Evolutionary conservation across 2,797 vertebrate species (phyloP).

Genomic region (Ptychadena robeensis): DNA sequence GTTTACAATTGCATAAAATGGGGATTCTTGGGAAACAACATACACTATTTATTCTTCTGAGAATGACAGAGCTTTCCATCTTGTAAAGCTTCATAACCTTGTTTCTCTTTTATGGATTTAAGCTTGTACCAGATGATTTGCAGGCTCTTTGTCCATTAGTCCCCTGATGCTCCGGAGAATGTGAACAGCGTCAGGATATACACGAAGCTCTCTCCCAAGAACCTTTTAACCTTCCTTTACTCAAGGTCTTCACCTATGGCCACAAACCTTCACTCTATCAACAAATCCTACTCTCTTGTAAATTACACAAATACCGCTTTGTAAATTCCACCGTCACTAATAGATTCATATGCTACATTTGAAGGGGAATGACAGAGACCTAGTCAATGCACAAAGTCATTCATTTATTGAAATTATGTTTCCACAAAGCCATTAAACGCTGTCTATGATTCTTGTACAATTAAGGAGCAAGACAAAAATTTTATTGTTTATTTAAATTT

Average conservation of each 20-base stretch:
- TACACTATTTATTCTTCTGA: background rate
- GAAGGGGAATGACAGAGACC: background rate
- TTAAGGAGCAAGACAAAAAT: background rate
- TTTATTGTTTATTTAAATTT: too few species aligned
- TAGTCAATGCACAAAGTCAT: background rate
- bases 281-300: conserved; percentile 20
- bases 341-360: conserved; percentile 23
- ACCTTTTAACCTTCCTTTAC: conserved; percentile 55
- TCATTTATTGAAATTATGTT: background rate
- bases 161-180: background rate
- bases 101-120: conserved; percentile 26
- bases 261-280: conserved; percentile 45
- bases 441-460: background rate
- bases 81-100: background rate
- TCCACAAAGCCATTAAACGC: background rate
- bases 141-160: background rate
- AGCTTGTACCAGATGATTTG: background rate
- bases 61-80: background rate
- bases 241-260: conserved; percentile 54
- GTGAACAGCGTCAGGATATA: background rate
- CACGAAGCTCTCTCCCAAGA: conserved; percentile 32
- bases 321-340: conserved; percentile 45
- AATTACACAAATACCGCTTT: conserved; percentile 41
- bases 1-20: conserved; percentile 36
- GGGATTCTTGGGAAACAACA: conserved; percentile 29